Evolutionary conservation across 2,797 vertebrate genomes (phyloP), one percentile per base, ranked within the genome.

Genomic region (Arrhamphus sclerolepis): DNA sequence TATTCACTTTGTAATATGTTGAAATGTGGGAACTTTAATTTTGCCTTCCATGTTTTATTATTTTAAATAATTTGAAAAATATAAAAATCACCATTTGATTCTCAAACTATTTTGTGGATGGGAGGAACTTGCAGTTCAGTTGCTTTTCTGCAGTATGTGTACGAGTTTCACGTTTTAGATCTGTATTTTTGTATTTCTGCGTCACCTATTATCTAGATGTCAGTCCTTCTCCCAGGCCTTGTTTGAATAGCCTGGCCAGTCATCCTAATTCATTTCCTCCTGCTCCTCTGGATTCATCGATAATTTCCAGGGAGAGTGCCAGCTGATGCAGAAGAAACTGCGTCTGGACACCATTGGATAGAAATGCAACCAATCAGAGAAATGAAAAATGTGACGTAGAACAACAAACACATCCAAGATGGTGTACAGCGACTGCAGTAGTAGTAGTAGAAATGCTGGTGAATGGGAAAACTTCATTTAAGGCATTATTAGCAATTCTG

Each of bases 11-110:
- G 70, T 74, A 71, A 72, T 62, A 59, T 1, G 3, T 67, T 55
- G 41, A 75, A 51, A 67, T 71, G 53, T 71, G 53, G 73, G 80
- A 77, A 76, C 64, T 72, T 78, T 78, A 40, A 52, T 68, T 70
- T 69, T 65, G 31, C 34, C 38, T 56, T 16, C 66, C 9, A 19
- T 56, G 43, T 73, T 70, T 64, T 56, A 3, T 59, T 64, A 13
- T 49, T 65, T 68, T 57, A 10, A 16, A 52, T 6, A 52, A 67
- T 54, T 26, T 48, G 41, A 20, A 57, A 42, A 26, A 74, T n/a
- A n/a, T n/a, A 47, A 66, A 49, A 7, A 6, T 46, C 20, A 38
- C 13, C 49, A 16, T 53, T 51, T 18, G 38, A 44, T 46, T 66
- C 19, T 73, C 49, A 62, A 57, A 49, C 31, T 46, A 8, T 44